Conservation (phyloP, 2,888 invertebrate species). For the Habroteleia sp. region DNA sequence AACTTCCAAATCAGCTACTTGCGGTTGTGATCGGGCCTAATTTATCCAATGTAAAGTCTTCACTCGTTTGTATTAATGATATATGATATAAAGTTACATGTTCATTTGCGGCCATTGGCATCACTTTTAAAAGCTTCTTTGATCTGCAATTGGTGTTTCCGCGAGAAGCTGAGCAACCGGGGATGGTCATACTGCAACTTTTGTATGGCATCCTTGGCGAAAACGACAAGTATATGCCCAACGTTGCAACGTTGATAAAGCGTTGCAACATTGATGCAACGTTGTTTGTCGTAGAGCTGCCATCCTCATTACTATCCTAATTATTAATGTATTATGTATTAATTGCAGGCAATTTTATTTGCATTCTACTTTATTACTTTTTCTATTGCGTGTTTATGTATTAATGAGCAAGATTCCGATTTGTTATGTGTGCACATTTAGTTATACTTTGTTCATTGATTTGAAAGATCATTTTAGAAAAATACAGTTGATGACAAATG, state of each 20-base stretch:
- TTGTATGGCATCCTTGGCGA: slow-evolving; percentile 42
- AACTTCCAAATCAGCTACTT: slow-evolving; percentile 44
- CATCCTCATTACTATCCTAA: background rate
- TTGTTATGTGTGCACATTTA: background rate
- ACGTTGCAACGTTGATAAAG: slow-evolving; percentile 34
- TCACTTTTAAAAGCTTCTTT: slow-evolving; percentile 53
- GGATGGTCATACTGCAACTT: slow-evolving; percentile 43
- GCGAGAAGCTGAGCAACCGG: slow-evolving; percentile 30
- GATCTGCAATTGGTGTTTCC: slow-evolving; percentile 49
- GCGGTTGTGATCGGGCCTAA: slow-evolving; percentile 42
- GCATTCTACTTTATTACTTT: too few relatives aligned
- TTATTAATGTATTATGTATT: background rate
- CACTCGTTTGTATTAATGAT: slow-evolving; percentile 56
- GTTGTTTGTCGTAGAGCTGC: slow-evolving; percentile 8
- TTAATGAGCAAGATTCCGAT: background rate
- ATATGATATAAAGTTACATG: slow-evolving; percentile 18
- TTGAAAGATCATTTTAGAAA: slow-evolving; percentile 1
- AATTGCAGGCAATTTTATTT: background rate
- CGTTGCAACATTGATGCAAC: too few relatives aligned
- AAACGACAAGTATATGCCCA: slow-evolving; percentile 25
- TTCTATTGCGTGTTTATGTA: too few relatives aligned
- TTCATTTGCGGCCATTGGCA: slow-evolving; percentile 39
- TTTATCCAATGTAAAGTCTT: slow-evolving; percentile 16
- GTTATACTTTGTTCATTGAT: background rate
- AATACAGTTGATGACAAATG: background rate